Evolutionary conservation across 2,888 invertebrate species (phyloP).

Genomic region (Liodrosophila aerea): DNA sequence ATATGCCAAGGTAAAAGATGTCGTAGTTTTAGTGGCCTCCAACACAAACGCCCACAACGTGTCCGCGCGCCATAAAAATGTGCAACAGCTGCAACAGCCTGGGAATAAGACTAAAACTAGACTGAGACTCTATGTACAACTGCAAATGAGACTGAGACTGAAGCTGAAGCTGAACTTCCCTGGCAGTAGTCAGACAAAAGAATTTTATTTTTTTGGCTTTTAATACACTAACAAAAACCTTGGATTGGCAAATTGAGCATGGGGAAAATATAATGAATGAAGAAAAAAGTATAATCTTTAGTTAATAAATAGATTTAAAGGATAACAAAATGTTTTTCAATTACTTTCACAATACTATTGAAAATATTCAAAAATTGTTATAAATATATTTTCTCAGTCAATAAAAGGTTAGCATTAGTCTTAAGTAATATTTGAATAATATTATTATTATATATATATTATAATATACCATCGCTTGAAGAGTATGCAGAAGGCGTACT

Average conservation of each 20-base stretch:
- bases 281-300: no score
- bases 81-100: conserved; percentile 70
- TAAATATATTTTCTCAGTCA: no score
- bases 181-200: conserved; percentile 73
- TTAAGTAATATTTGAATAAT: no score
- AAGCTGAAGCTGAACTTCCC: conserved; percentile 47
- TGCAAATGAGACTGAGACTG: conserved; percentile 1
- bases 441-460: no score
- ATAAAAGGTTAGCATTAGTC: no score
- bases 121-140: background rate
- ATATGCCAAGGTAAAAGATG: conserved; percentile 73
- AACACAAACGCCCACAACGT: conserved; percentile 60
- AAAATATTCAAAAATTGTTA: no score
- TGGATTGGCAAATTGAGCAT: background rate
- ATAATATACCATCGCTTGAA: no score
- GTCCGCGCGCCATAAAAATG: conserved; percentile 75
- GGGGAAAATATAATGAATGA: no score
- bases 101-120: conserved; percentile 33
- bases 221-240: conserved; percentile 33
- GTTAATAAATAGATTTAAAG: no score
- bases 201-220: conserved; percentile 57
- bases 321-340: no score
- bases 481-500: conserved; percentile 30
- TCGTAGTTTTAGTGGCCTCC: conserved; percentile 61
- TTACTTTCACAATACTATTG: no score